These are phyloP conservation scores for Chromoteleia sp. DNA, from an alignment of 2,888 invertebrate species.

Conservation along the genomic window DNA sequence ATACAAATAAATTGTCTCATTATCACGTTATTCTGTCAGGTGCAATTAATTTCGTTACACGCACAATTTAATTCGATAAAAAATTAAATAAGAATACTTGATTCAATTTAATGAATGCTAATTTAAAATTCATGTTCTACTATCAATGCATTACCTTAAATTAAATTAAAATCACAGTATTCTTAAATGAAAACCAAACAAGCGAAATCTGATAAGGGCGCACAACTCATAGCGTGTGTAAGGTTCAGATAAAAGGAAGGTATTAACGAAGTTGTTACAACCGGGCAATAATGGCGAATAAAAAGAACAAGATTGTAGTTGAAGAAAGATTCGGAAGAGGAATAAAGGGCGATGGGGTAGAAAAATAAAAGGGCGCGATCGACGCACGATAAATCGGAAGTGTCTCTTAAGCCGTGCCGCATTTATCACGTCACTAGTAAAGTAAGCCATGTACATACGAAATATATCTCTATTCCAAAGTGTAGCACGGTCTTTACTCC, in stretches of 20 bases:
- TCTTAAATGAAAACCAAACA: not conserved
- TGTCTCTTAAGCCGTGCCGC: constrained; percentile 66
- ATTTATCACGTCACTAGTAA: constrained; percentile 69
- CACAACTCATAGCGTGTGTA: constrained; percentile 1
- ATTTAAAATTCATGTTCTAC: too few relatives aligned
- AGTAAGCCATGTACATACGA: constrained; percentile 69
- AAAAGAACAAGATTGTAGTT: constrained; percentile 7
- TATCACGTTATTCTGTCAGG: too few relatives aligned
- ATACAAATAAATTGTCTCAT: too few relatives aligned
- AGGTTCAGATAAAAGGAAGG: constrained; percentile 2
- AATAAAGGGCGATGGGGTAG: constrained; percentile 8
- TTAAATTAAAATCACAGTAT: too few relatives aligned
- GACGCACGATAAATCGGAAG: constrained; percentile 64
- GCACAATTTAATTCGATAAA: too few relatives aligned
- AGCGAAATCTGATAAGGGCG: constrained; percentile 2
- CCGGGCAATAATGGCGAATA: constrained; percentile 9
- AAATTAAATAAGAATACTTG: too few relatives aligned
- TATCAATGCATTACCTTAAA: too few relatives aligned
- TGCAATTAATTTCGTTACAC: too few relatives aligned
- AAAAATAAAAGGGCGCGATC: constrained; percentile 59
- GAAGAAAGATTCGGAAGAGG: constrained; percentile 12
- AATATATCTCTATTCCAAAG: constrained; percentile 68
- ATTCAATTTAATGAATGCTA: too few relatives aligned
- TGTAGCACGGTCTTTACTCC: constrained; percentile 71
- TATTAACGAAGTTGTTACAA: constrained; percentile 10